Conservation (phyloP, 1,140 invertebrate species). For the Trinorchestia longiramus region DNA sequence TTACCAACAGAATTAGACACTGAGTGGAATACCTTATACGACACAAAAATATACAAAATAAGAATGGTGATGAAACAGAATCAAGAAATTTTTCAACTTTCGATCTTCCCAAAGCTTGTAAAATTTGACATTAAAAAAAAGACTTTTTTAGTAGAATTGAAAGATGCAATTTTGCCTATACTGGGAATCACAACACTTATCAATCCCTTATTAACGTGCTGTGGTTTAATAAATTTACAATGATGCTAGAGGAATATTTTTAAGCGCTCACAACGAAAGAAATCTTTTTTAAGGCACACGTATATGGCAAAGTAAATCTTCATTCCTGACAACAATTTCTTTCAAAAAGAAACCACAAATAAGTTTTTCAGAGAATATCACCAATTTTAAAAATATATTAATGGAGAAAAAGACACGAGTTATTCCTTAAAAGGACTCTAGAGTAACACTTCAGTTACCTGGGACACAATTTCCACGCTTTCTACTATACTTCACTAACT, state of each 20-base stretch:
- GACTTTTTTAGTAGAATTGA: not conserved
- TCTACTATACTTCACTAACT: too few relatives aligned
- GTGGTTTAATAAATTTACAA: not conserved
- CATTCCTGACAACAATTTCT: not conserved
- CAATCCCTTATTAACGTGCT: not conserved
- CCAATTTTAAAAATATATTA: too few relatives aligned
- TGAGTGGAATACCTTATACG: not conserved
- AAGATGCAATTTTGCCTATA: not conserved
- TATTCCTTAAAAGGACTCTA: too few relatives aligned
- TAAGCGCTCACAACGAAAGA: not conserved
- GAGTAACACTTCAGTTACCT: too few relatives aligned
- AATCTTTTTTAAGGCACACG: not conserved
- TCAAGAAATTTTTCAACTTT: not conserved
- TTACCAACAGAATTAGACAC: not conserved
- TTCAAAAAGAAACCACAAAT: not conserved
- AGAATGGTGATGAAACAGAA: not conserved
- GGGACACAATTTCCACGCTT: too few relatives aligned
- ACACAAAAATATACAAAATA: not conserved
- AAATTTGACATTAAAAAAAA: not conserved
- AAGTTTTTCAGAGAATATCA: too few relatives aligned
- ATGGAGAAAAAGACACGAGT: too few relatives aligned
- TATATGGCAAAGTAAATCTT: not conserved
- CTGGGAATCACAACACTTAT: not conserved
- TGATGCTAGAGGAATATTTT: not conserved
- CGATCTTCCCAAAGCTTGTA: not conserved